Conservation (phyloP, 2,797 vertebrate genomes). For the Echiichthys vipera region DNA sequence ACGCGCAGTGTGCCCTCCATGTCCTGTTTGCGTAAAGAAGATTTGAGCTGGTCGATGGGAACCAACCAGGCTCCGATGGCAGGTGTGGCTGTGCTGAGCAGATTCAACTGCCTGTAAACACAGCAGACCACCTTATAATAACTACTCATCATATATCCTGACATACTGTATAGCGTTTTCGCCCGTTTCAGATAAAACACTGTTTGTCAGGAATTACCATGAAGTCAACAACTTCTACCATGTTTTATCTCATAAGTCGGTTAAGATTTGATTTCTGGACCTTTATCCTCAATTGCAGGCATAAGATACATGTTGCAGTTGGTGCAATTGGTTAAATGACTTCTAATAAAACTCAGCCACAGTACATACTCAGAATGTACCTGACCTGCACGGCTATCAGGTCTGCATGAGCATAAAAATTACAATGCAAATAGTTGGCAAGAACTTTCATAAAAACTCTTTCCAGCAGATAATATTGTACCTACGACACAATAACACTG, state of each 20-base stretch:
- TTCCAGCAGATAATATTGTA: not conserved
- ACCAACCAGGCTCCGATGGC: conserved; percentile 97
- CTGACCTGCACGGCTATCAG: conserved; percentile 5
- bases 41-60: conserved; percentile 98
- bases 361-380: not conserved
- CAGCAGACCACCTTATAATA: not conserved
- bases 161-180: not conserved
- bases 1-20: conserved; percentile 93
- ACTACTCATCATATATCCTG: not conserved
- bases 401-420: conserved; percentile 11
- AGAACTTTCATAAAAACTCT: not conserved
- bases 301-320: not conserved
- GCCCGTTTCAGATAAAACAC: not conserved
- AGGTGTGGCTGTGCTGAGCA: conserved; percentile 96
- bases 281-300: not conserved
- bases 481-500: not conserved
- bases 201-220: not conserved
- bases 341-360: not conserved
- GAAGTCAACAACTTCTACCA: not conserved
- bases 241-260: not conserved
- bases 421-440: not conserved
- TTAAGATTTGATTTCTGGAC: not conserved
- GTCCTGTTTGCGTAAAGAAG: conserved; percentile 93
- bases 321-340: not conserved
- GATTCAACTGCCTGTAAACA: conserved; percentile 91